These are phyloP conservation scores for Conus betulinus DNA, from an alignment of 1,140 invertebrate genomes.

Conservation along the genomic window DNA sequence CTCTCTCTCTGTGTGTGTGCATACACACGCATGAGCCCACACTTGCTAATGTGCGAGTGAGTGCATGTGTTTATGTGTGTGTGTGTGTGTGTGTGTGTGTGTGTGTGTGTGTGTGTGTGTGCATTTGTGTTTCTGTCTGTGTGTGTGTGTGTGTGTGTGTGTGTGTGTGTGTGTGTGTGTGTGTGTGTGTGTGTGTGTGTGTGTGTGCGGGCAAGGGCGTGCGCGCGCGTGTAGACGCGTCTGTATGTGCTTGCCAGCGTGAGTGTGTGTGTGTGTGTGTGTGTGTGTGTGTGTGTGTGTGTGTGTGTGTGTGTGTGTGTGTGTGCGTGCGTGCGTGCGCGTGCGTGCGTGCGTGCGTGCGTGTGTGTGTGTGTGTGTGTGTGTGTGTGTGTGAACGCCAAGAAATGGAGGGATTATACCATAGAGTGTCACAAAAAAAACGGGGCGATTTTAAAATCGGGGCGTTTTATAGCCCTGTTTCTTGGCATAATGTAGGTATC, in stretches of 20 bases:
- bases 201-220: no score
- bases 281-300: not conserved
- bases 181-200: not conserved
- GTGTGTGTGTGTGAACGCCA: not conserved
- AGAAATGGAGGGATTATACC: not conserved
- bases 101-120: no score
- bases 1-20: not conserved
- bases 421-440: not conserved
- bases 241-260: not conserved
- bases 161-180: not conserved
- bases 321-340: not conserved
- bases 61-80: no score
- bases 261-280: not conserved
- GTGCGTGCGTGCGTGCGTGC: not conserved
- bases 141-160: not conserved
- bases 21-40: no score
- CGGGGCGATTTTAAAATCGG: not conserved
- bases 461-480: no score
- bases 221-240: no score
- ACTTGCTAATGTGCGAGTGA: no score
- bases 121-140: no score
- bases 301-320: not conserved
- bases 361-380: slow-evolving; percentile 7
- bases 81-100: no score
- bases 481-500: not conserved